A percentile compares a stretch with the other conserved stretches of the same genome.
phyloP scores from a whole-genome alignment of 2,888 invertebrate genomes.

The Phrixothrix hirtus region DNA sequence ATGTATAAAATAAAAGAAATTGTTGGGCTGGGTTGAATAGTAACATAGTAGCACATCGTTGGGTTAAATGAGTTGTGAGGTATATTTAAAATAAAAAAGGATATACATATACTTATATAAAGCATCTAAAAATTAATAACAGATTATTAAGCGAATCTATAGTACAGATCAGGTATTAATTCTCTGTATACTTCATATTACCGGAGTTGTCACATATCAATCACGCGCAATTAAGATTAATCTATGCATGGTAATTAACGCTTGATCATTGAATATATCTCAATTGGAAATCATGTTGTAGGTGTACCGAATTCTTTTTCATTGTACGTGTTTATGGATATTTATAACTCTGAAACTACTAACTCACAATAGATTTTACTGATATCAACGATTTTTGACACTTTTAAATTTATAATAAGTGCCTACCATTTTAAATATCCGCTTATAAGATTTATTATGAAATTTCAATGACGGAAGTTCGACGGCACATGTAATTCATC shows the following conservation, averaged over 20 bases:
- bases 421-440: neutral
- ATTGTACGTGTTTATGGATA: too few species aligned
- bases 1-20: slow-evolving; percentile 28
- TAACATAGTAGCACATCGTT: slow-evolving; percentile 20
- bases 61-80: slow-evolving; percentile 10
- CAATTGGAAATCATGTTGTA: slow-evolving; percentile 17
- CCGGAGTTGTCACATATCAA: slow-evolving; percentile 21
- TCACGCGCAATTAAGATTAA: slow-evolving; percentile 24
- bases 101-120: neutral
- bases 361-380: too few species aligned
- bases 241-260: slow-evolving; percentile 20
- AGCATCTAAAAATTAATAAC: too few species aligned
- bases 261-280: slow-evolving; percentile 13
- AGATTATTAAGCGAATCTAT: neutral
- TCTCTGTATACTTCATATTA: slow-evolving; percentile 1
- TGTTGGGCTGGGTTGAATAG: slow-evolving; percentile 23
- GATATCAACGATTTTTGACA: too few species aligned
- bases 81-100: slow-evolving; percentile 6
- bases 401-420: too few species aligned
- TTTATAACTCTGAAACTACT: too few species aligned
- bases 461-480: neutral
- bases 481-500: slow-evolving; percentile 2
- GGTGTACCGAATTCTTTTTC: too few species aligned
- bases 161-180: neutral
- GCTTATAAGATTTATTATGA: neutral